Base-by-base conservation (phyloP, 2,797 vertebrate species). In the Neostethus bicornis region DNA sequence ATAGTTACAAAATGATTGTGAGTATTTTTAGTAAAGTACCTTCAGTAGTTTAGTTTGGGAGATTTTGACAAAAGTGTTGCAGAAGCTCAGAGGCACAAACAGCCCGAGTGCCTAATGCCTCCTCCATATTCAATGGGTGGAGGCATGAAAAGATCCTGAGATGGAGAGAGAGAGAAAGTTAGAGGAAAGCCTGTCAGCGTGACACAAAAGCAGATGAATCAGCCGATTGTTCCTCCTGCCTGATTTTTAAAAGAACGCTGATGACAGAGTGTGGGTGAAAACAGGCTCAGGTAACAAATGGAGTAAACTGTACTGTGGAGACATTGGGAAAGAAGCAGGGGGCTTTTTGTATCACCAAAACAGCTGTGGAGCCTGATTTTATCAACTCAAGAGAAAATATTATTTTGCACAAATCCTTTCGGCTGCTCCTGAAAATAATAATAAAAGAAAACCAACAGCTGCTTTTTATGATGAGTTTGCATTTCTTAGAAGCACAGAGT, bases 181-280 rank as follows among this genome's bases (percentile, higher is more conserved):
- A 49, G 42, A 41, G 46, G 13, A 65, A 44, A 66, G 53, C 46
- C 70, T 6, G 20, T n/a, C 74, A 77, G 51, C 41, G 64, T 67
- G 77, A 84, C 79, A 87, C 65, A 79, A 81, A 87, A 64, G 69
- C 56, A 67, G 75, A 87, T 84, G 86, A 89, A 89, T 85, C 78
- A 61, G 65, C 10, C 45, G 46, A 65, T 89, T 89, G 84, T 90
- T 83, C 77, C 49, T 39, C 48, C 65, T 51, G 57, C 60, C 68
- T 32, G 63, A 55, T 68, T 71, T n/a, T 70, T 69, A 69, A 77
- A 79, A 71, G 47, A 65, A 75, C 73, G 28, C 35, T 6, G 75
- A 74, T 71, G 77, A 83, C 73, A 76, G 57, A 73, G 55, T 61
- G 29, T 43, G 48, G 77, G 61, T 64, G 49, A 75, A 81, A 80